These are phyloP conservation scores for Platyrinchus mystaceus DNA, from an alignment of 2,797 vertebrate species.

Conservation along the genomic window DNA sequence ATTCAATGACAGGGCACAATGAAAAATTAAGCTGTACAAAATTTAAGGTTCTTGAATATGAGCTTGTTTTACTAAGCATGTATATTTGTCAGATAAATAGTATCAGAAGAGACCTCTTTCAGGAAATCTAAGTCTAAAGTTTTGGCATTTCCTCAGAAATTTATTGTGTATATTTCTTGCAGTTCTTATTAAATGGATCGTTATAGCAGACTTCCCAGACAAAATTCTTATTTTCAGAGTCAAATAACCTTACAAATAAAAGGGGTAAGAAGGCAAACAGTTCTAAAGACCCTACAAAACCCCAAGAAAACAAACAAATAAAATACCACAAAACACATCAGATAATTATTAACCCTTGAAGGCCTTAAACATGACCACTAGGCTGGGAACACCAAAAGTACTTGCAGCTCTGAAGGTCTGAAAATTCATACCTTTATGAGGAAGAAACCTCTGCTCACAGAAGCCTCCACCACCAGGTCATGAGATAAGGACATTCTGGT, in stretches of 20 bases:
- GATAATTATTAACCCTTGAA: neutral
- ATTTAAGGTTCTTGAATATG: neutral
- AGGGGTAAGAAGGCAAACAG: neutral
- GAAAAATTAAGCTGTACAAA: neutral
- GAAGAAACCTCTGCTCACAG: neutral
- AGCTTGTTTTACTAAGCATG: neutral
- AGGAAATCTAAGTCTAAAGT: neutral
- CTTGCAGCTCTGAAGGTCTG: neutral
- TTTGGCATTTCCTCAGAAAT: neutral
- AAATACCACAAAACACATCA: neutral
- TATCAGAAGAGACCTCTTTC: neutral
- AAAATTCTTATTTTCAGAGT: neutral
- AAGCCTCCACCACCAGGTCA: neutral
- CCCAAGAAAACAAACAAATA: neutral
- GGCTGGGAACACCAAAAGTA: neutral
- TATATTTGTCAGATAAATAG: neutral
- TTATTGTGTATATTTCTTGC: neutral
- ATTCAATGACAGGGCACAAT: neutral
- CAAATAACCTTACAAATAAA: neutral
- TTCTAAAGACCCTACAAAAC: neutral
- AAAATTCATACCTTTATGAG: neutral
- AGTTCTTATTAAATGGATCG: neutral
- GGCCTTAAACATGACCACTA: neutral
- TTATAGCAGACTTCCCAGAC: neutral
- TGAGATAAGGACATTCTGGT: neutral